Evolutionary conservation across 2,888 invertebrate genomes (phyloP).

Genomic region (Metacarcinus magister): DNA sequence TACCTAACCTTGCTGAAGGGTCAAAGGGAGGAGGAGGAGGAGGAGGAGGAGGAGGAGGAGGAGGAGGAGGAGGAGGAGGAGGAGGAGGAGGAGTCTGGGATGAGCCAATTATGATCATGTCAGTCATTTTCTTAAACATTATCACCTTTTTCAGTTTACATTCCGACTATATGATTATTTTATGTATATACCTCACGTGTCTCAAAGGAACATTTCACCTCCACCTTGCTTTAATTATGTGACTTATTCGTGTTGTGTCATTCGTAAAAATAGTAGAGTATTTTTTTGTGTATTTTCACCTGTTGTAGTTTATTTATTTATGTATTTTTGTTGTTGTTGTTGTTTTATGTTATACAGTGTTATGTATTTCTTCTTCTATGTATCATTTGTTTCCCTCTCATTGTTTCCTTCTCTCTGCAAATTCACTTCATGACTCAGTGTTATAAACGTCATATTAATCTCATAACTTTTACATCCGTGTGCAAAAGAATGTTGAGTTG

Average conservation of each 20-base stretch:
- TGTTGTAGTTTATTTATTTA: neutral
- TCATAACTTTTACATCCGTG: neutral
- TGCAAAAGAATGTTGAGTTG: neutral
- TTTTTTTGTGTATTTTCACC: neutral
- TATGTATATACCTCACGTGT: neutral
- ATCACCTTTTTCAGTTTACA: neutral
- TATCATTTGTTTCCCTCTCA: neutral
- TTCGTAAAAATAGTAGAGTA: neutral
- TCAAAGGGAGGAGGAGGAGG: neutral
- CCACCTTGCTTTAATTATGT: neutral
- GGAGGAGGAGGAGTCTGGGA: neutral
- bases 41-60: neutral
- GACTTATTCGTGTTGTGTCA: neutral
- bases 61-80: neutral
- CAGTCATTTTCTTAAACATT: neutral
- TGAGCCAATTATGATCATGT: slow-evolving; percentile 30
- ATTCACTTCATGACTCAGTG: neutral
- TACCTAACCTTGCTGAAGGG: neutral
- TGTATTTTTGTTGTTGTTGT: neutral
- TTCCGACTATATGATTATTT: neutral
- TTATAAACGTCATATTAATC: neutral
- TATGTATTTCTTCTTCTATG: no score
- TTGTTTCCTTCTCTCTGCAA: neutral
- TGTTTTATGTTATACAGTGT: no score
- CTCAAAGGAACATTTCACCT: neutral